phyloP scores from a whole-genome alignment of 2,888 invertebrate genomes.

The Leptinotarsa peninsularis region DNA sequence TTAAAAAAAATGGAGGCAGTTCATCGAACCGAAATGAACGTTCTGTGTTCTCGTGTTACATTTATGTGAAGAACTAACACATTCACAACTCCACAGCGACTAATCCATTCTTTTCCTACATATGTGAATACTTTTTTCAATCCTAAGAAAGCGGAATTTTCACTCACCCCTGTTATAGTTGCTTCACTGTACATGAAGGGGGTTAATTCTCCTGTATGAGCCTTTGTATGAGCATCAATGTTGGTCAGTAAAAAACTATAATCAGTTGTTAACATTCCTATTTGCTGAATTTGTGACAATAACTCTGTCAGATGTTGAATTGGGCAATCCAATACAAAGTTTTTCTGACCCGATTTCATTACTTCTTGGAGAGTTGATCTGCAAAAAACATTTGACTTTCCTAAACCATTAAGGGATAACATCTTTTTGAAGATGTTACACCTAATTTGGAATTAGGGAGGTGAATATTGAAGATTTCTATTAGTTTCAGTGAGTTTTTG shows the following conservation, averaged over 20 bases:
- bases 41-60: no score
- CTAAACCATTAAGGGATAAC: not conserved
- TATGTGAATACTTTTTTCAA: no score
- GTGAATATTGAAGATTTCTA: no score
- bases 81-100: no score
- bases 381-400: not conserved
- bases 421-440: not conserved
- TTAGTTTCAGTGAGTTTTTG: no score
- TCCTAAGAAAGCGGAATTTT: not conserved
- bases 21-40: no score
- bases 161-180: constrained; percentile 70
- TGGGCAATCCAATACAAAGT: constrained; percentile 70
- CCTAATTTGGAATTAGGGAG: not conserved
- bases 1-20: no score
- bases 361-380: constrained; percentile 66
- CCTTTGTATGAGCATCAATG: constrained; percentile 69
- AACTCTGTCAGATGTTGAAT: constrained; percentile 66
- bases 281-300: constrained; percentile 71
- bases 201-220: constrained; percentile 70
- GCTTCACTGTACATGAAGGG: constrained; percentile 71
- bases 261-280: constrained; percentile 71
- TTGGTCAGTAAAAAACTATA: constrained; percentile 71
- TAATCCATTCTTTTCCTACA: no score
- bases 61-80: no score
- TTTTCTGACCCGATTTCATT: constrained; percentile 65